A percentile compares a stretch with the other conserved stretches of the same genome.
phyloP scores from a whole-genome alignment of 2,113 vertebrate genomes.

The Malurus elegans region DNA sequence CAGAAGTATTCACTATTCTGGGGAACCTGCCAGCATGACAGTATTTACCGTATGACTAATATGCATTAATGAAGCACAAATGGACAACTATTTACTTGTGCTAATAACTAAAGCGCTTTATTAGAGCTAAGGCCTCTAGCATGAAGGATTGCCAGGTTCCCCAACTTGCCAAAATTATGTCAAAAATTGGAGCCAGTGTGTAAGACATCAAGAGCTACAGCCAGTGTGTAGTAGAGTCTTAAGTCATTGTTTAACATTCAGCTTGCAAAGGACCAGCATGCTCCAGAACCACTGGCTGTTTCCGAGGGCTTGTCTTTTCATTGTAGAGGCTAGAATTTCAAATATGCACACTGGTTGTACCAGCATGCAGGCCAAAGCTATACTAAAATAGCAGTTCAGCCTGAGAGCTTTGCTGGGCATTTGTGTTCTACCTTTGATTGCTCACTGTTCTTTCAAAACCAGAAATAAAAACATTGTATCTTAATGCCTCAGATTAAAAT shows the following conservation, averaged over 20 bases:
- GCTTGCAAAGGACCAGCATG: conserved; percentile 25
- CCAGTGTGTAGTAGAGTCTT: conserved; percentile 16
- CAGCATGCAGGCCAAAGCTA: neutral
- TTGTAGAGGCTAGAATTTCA: conserved; percentile 36
- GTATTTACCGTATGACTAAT: conserved; percentile 50
- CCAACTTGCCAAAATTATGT: conserved; percentile 63
- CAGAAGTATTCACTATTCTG: conserved; percentile 37
- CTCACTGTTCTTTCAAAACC: neutral
- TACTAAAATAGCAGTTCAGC: conserved; percentile 42
- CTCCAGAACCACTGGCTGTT: conserved; percentile 36
- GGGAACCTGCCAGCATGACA: conserved; percentile 35
- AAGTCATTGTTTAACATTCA: conserved; percentile 51
- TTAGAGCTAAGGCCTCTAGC: conserved; percentile 49
- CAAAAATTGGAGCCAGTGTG: conserved; percentile 41
- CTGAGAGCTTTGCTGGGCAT: conserved; percentile 2
- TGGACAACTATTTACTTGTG: conserved; percentile 53
- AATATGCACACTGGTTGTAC: neutral
- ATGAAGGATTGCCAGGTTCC: conserved; percentile 30
- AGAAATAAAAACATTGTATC: neutral
- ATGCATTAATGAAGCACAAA: conserved; percentile 51
- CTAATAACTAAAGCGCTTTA: conserved; percentile 50
- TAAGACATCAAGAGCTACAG: conserved; percentile 38
- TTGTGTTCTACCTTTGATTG: conserved; percentile 4
- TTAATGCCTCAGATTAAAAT: conserved; percentile 36
- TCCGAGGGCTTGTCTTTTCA: conserved; percentile 44